Conservation (phyloP, 2,797 vertebrate species). For the Neostethus bicornis region DNA sequence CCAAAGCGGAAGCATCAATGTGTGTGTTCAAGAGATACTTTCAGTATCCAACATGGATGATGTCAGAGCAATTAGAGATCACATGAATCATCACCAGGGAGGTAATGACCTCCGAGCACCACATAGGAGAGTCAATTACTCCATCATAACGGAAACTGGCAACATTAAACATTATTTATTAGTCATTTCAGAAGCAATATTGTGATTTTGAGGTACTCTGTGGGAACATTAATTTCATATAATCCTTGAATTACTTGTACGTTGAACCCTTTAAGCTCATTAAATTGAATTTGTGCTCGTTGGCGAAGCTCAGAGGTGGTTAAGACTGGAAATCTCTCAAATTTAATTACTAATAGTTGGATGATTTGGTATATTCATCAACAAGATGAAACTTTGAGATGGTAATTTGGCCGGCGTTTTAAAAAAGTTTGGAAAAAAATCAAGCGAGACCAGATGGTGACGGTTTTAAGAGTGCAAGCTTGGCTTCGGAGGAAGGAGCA, state of each 20-base stretch:
- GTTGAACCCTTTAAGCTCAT: constrained; percentile 24
- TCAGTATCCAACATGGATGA: constrained; percentile 61
- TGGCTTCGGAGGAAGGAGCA: background rate
- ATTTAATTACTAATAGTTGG: constrained; percentile 10
- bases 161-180: constrained; percentile 53
- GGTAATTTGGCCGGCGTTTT: background rate
- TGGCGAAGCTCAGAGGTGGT: background rate
- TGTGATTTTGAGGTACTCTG: constrained; percentile 35
- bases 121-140: constrained; percentile 64
- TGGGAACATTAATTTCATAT: constrained; percentile 37
- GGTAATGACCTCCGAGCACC: constrained; percentile 65
- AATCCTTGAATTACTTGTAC: constrained; percentile 49
- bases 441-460: background rate
- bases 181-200: constrained; percentile 41
- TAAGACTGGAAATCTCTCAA: constrained; percentile 10
- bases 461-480: too few relatives aligned
- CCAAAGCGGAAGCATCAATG: constrained; percentile 22
- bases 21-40: constrained; percentile 40
- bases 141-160: constrained; percentile 54
- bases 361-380: background rate
- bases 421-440: background rate
- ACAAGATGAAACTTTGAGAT: background rate
- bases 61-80: constrained; percentile 73
- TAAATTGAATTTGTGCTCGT: constrained; percentile 41
- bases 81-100: constrained; percentile 64